Percentiles rank a stretch among this genome's conserved stretches.
phyloP scores from a whole-genome alignment of 53 echinoderm and acorn worm species.

The Astropecten irregularis region DNA sequence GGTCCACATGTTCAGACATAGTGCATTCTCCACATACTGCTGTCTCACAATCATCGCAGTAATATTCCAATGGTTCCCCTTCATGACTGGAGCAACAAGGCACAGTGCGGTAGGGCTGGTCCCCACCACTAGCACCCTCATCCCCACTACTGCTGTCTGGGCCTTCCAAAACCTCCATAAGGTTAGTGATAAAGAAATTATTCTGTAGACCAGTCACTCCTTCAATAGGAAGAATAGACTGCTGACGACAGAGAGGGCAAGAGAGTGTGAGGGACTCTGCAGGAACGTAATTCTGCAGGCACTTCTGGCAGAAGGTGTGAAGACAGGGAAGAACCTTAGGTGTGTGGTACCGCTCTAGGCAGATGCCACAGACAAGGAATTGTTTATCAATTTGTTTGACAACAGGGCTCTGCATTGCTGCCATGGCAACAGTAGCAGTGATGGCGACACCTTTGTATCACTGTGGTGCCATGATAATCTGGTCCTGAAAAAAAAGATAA shows the following conservation, averaged over 20 bases:
- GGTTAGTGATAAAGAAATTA: slow-evolving; percentile 98
- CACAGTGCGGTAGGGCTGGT: slow-evolving; percentile 56
- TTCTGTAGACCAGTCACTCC: slow-evolving; percentile 94
- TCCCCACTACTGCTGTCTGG: slow-evolving; percentile 60
- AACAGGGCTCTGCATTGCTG: slow-evolving; percentile 96
- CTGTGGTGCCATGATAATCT: slow-evolving; percentile 49
- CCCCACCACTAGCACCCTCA: slow-evolving; percentile 18
- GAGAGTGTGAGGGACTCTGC: slow-evolving; percentile 88
- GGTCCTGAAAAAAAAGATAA: slow-evolving; percentile 44
- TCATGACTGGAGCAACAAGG: slow-evolving; percentile 87
- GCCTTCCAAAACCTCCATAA: slow-evolving; percentile 97
- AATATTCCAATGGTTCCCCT: slow-evolving; percentile 83
- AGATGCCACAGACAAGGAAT: slow-evolving; percentile 97
- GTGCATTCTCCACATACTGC: slow-evolving; percentile 94
- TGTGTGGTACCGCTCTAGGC: slow-evolving; percentile 92
- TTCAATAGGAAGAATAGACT: slow-evolving; percentile 87
- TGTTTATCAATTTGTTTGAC: slow-evolving; percentile 99
- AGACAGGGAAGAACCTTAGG: slow-evolving; percentile 98
- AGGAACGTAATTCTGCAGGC: slow-evolving; percentile 96
- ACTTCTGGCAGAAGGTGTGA: slow-evolving; percentile 98
- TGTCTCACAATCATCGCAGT: slow-evolving; percentile 96
- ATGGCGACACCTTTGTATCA: slow-evolving; percentile 9
- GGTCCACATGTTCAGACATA: slow-evolving; percentile 87
- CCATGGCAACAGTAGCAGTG: slow-evolving; percentile 62
- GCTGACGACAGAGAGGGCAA: slow-evolving; percentile 95